Conservation (phyloP, 1,140 invertebrate species). For the Oedothorax gibbosus region DNA sequence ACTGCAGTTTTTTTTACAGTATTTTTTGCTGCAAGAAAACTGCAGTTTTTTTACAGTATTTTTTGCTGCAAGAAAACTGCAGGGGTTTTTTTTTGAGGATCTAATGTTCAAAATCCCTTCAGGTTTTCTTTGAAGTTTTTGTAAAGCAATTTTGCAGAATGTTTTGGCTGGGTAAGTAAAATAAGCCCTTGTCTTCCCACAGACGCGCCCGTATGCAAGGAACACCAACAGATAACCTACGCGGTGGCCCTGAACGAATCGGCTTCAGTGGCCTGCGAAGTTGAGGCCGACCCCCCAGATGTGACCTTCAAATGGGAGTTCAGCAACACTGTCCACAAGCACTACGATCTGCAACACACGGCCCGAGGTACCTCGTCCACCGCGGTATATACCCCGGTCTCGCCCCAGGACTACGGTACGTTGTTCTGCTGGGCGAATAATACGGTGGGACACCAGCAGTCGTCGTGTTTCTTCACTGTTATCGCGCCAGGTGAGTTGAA, state of each 20-base stretch:
- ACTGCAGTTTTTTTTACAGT: no score
- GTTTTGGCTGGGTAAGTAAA: no score
- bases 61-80: no score
- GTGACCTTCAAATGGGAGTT: constrained; percentile 69
- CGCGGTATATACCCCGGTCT: constrained; percentile 57
- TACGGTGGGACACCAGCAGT: constrained; percentile 64
- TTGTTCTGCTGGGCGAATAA: constrained; percentile 65
- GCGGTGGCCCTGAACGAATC: constrained; percentile 83
- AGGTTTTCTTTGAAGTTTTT: no score
- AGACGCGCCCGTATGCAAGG: constrained; percentile 87
- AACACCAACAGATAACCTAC: constrained; percentile 80
- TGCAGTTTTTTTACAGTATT: no score
- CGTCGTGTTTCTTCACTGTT: constrained; percentile 65
- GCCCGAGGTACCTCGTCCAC: constrained; percentile 17
- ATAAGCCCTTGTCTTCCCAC: neutral
- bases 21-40: no score
- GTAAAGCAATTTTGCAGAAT: no score
- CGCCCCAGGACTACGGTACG: constrained; percentile 63
- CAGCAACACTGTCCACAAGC: constrained; percentile 61
- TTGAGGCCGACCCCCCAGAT: constrained; percentile 86
- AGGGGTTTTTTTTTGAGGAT: no score
- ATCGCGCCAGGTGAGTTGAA: constrained; percentile 62
- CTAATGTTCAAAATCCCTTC: no score
- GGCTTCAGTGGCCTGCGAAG: constrained; percentile 82
- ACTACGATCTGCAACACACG: constrained; percentile 47